These are phyloP conservation scores for Eucera pruinosa DNA, from an alignment of 2,888 invertebrate species.

Conservation along the genomic window DNA sequence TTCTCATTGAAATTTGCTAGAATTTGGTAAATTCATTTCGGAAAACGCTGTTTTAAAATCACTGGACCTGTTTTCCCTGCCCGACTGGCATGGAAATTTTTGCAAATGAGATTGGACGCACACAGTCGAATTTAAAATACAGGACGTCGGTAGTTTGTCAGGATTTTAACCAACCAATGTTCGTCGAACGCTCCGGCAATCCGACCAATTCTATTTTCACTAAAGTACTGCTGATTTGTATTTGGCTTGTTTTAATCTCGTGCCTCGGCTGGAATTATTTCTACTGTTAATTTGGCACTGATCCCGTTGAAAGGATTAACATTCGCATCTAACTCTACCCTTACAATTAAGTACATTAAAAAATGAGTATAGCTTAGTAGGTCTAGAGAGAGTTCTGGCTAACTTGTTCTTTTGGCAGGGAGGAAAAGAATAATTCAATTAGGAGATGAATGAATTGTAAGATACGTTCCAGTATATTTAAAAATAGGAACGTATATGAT, in stretches of 20 bases:
- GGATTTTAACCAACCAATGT: slow-evolving; percentile 48
- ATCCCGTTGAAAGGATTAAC: not conserved
- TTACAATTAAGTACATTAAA: not conserved
- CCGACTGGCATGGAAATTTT: slow-evolving; percentile 54
- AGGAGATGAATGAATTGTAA: no score
- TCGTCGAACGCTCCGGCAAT: slow-evolving; percentile 31
- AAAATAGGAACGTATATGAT: no score
- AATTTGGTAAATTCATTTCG: slow-evolving; percentile 34
- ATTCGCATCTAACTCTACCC: not conserved
- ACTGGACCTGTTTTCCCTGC: slow-evolving; percentile 34
- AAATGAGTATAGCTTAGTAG: no score
- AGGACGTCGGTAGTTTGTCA: slow-evolving; percentile 30
- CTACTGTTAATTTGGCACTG: slow-evolving; percentile 9
- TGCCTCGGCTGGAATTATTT: slow-evolving; percentile 3
- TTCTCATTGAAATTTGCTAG: not conserved
- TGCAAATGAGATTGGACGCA: slow-evolving; percentile 55
- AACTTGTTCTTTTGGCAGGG: no score
- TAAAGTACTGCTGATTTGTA: slow-evolving; percentile 28
- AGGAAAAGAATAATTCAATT: no score
- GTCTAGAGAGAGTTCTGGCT: no score
- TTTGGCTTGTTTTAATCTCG: slow-evolving; percentile 34
- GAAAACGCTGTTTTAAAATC: slow-evolving; percentile 32
- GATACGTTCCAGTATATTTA: no score
- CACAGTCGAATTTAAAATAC: slow-evolving; percentile 52
- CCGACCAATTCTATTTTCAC: slow-evolving; percentile 42